phyloP scores from a whole-genome alignment of 2,888 invertebrate species.

The Protophormia terraenovae region DNA sequence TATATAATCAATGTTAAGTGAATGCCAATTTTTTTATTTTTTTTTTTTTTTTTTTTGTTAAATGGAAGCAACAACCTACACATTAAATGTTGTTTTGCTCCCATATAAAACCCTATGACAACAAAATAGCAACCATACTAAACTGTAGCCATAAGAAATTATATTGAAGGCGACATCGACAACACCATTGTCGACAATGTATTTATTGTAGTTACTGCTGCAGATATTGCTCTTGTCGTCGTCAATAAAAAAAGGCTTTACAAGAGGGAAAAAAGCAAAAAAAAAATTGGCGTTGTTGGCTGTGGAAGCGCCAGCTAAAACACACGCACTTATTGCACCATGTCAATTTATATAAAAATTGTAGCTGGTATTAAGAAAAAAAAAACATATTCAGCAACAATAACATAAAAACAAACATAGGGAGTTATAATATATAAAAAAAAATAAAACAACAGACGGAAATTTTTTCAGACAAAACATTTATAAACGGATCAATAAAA shows the following conservation, averaged over 20 bases:
- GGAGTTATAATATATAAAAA: neutral
- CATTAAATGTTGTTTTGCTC: constrained; percentile 53
- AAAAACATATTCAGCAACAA: neutral
- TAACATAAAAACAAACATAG: neutral
- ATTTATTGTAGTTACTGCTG: neutral
- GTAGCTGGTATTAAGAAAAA: constrained; percentile 34
- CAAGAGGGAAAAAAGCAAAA: neutral
- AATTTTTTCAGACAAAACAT: constrained; percentile 6
- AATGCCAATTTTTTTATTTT: constrained; percentile 50
- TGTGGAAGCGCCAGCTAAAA: constrained; percentile 61
- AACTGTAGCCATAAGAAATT: constrained; percentile 39
- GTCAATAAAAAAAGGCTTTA: constrained; percentile 32
- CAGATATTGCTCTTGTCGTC: constrained; percentile 6
- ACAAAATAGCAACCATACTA: constrained; percentile 12
- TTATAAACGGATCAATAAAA: neutral
- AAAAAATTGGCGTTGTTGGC: constrained; percentile 29
- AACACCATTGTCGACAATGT: constrained; percentile 55
- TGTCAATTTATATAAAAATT: constrained; percentile 64
- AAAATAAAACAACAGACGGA: neutral
- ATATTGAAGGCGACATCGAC: constrained; percentile 64
- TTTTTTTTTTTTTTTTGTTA: constrained; percentile 14
- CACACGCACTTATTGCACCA: constrained; percentile 65
- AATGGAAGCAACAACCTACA: constrained; percentile 68
- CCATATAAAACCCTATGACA: constrained; percentile 39
- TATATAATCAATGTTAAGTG: constrained; percentile 60